Evolutionary conservation across 1,140 invertebrate genomes (phyloP).

Genomic region (Vanessa tameamea): DNA sequence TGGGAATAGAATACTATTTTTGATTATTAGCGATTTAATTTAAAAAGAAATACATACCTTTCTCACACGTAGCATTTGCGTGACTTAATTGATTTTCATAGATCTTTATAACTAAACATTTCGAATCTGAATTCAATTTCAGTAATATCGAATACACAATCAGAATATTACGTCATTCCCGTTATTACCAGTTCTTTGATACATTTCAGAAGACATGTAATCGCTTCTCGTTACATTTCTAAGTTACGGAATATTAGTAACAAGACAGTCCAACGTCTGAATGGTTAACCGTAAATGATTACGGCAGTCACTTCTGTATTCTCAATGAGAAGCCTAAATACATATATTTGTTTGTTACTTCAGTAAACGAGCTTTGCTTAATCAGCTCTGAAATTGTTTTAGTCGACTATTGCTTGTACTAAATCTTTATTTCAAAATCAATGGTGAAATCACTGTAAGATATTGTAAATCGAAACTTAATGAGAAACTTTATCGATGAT

Average conservation of each 20-base stretch:
- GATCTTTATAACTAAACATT: too few relatives aligned
- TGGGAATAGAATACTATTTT: too few relatives aligned
- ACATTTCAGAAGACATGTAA: constrained; percentile 17
- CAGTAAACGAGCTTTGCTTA: constrained; percentile 28
- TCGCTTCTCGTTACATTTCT: constrained; percentile 17
- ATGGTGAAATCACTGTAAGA: constrained; percentile 14
- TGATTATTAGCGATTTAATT: too few relatives aligned
- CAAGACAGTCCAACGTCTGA: constrained; percentile 30
- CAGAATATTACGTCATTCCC: background rate
- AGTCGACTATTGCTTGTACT: constrained; percentile 3
- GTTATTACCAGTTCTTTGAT: background rate
- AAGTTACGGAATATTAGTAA: constrained; percentile 31
- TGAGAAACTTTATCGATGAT: too few relatives aligned
- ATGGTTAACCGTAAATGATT: constrained; percentile 50
- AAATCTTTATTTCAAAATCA: constrained; percentile 18
- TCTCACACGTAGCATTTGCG: too few relatives aligned
- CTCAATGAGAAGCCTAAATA: constrained; percentile 38
- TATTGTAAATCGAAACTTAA: background rate
- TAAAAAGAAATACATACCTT: too few relatives aligned
- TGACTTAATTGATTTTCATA: too few relatives aligned
- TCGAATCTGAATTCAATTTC: background rate
- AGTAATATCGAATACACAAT: background rate
- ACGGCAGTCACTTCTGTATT: constrained; percentile 28
- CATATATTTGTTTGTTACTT: constrained; percentile 39
- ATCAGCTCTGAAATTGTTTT: constrained; percentile 21